These are phyloP conservation scores for Poliocrania exsul DNA, from an alignment of 2,797 vertebrate genomes.

Conservation along the genomic window DNA sequence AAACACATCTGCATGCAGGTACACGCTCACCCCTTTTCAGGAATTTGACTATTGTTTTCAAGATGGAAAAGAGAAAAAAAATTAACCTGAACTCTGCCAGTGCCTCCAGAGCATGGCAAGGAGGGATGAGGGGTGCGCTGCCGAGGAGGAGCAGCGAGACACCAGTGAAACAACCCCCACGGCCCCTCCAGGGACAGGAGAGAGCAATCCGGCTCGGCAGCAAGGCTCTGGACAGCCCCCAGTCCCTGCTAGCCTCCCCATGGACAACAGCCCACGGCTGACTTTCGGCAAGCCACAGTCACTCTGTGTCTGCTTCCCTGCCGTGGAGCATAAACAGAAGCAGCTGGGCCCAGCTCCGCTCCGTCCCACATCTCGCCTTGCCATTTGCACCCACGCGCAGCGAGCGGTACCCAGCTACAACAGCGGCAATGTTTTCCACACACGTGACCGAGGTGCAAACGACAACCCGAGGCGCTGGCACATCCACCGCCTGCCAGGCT, in stretches of 20 bases:
- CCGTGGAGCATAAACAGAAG: constrained; percentile 20
- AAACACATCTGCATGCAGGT: neutral
- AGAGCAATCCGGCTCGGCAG: neutral
- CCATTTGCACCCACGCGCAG: constrained; percentile 52
- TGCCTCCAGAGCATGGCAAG: neutral
- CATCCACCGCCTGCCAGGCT: constrained; percentile 6
- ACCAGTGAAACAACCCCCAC: accelerated
- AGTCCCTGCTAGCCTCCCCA: neutral
- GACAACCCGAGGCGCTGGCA: neutral
- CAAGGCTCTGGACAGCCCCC: neutral
- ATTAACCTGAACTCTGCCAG: neutral
- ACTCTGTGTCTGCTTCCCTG: neutral
- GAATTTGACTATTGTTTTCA: constrained; percentile 42
- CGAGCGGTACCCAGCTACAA: constrained; percentile 1
- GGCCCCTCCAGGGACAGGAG: accelerated
- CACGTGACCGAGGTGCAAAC: constrained; percentile 36
- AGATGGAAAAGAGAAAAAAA: neutral
- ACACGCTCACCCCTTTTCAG: constrained; percentile 12
- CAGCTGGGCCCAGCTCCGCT: constrained; percentile 40
- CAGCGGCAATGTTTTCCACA: constrained; percentile 17
- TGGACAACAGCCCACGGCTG: neutral
- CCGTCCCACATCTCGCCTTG: constrained; percentile 53
- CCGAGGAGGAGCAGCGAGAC: neutral
- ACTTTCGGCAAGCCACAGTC: neutral
- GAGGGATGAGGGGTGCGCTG: neutral